These are phyloP conservation scores for Chascanopsetta lugubris DNA, from an alignment of 2,113 vertebrate species.

Conservation along the genomic window DNA sequence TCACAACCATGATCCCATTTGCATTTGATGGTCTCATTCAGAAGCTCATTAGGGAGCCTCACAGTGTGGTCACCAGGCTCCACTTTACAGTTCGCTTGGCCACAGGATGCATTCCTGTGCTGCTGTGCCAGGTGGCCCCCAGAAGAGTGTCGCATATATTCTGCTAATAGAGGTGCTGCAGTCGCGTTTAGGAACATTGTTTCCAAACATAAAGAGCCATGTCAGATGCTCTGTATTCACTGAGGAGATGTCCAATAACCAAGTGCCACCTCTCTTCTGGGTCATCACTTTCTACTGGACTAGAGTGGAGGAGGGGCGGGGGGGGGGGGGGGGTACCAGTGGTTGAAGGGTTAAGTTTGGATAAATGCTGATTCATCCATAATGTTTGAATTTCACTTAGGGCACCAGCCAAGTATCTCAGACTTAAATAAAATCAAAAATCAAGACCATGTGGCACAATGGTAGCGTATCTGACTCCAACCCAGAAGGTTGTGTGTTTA, in stretches of 20 bases:
- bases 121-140: slow-evolving; percentile 35
- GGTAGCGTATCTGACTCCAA: too few species aligned
- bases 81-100: slow-evolving; percentile 40
- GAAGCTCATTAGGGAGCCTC: slow-evolving; percentile 46
- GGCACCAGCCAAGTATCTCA: too few species aligned
- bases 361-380: slow-evolving; percentile 25
- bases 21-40: slow-evolving; percentile 67
- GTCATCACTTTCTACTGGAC: slow-evolving; percentile 27
- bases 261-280: slow-evolving; percentile 9
- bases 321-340: too few species aligned
- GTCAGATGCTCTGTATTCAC: slow-evolving; percentile 12
- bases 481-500: too few species aligned
- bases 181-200: slow-evolving; percentile 2
- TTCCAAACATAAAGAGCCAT: not conserved
- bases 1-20: slow-evolving; percentile 58
- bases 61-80: slow-evolving; percentile 15
- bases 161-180: slow-evolving; percentile 9
- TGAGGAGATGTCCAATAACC: slow-evolving; percentile 6
- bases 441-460: too few species aligned
- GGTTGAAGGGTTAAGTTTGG: too few species aligned
- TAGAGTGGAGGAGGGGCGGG: too few species aligned
- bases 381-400: too few species aligned
- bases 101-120: not conserved
- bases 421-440: too few species aligned
- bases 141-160: slow-evolving; percentile 28